phyloP scores from a whole-genome alignment of 2,888 invertebrate genomes.

The Ophonus ardosiacus region DNA sequence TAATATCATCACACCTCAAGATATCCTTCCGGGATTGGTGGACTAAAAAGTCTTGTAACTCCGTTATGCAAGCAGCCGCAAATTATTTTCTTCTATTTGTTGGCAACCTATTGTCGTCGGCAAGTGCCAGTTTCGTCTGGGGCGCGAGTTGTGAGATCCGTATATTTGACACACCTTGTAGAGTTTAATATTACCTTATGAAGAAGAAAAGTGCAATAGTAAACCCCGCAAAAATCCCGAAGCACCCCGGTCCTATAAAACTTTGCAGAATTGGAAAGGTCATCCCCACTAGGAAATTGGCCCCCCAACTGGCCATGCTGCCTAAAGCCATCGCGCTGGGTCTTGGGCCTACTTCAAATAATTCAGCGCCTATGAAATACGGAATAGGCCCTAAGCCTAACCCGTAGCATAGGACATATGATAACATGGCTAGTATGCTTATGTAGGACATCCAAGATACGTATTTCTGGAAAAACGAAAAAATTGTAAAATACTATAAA shows the following conservation, averaged over 20 bases:
- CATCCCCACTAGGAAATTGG: conserved; percentile 92
- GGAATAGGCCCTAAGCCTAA: conserved; percentile 92
- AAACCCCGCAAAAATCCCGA: conserved; percentile 84
- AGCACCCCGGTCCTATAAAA: conserved; percentile 84
- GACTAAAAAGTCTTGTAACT: too few relatives aligned
- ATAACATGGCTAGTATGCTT: conserved; percentile 84
- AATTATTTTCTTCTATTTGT: too few relatives aligned
- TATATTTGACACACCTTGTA: too few relatives aligned
- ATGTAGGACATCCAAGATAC: conserved; percentile 84
- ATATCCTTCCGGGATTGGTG: too few relatives aligned
- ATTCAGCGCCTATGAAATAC: conserved; percentile 90
- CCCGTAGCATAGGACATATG: conserved; percentile 89
- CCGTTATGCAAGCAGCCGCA: too few relatives aligned
- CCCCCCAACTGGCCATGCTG: conserved; percentile 91
- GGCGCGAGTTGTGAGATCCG: too few relatives aligned
- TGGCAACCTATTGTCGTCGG: too few relatives aligned
- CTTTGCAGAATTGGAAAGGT: conserved; percentile 83
- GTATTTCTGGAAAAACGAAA: conserved; percentile 76
- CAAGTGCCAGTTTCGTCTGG: too few relatives aligned
- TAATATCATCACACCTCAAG: too few relatives aligned
- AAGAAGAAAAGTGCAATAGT: conserved; percentile 79
- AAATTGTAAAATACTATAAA: neutral
- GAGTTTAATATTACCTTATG: conserved; percentile 79
- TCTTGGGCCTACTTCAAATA: conserved; percentile 91
- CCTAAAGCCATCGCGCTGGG: conserved; percentile 92